Percentiles rank a stretch among this genome's conserved stretches.
Conservation (phyloP, 2,888 invertebrate genomes). For the Drosophila aldrichi region DNA sequence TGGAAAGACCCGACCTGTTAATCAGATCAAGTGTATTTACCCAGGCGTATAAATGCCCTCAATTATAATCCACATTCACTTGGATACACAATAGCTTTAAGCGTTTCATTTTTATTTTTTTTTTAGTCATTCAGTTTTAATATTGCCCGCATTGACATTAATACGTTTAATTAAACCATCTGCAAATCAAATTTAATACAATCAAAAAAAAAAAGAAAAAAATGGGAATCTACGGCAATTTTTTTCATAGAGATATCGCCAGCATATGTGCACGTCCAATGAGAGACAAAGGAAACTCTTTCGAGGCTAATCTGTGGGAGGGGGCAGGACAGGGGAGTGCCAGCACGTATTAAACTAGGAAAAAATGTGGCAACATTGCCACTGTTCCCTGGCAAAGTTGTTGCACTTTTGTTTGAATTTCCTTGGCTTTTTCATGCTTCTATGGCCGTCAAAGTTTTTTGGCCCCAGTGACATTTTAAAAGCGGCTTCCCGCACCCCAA, state of each 20-base stretch:
- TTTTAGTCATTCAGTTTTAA: not conserved
- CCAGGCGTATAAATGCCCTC: conserved; percentile 2
- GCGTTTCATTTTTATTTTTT: conserved; percentile 5
- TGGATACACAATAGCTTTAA: conserved; percentile 14
- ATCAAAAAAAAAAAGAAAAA: conserved; percentile 13
- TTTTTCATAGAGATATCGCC: conserved; percentile 18
- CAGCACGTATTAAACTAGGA: not conserved
- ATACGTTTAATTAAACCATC: conserved; percentile 31
- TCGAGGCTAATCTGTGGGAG: conserved; percentile 25
- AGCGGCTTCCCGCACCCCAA: conserved; percentile 32
- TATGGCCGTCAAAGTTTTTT: conserved; percentile 65
- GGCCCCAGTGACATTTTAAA: conserved; percentile 56
- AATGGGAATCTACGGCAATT: not conserved
- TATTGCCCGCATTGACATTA: conserved; percentile 33
- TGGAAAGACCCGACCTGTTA: not conserved
- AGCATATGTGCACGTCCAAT: conserved; percentile 44
- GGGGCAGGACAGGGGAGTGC: not conserved
- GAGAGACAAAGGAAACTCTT: conserved; percentile 29
- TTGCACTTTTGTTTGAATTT: conserved; percentile 77
- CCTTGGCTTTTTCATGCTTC: conserved; percentile 64
- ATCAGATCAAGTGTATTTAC: conserved; percentile 10
- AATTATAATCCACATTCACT: conserved; percentile 5
- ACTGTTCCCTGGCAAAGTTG: conserved; percentile 57
- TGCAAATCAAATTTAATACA: conserved; percentile 4
- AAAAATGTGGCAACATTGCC: conserved; percentile 34